Evolutionary conservation across 2,113 vertebrate species (phyloP), one percentile per base, ranked within the genome.

Genomic region (Clarias magur): DNA sequence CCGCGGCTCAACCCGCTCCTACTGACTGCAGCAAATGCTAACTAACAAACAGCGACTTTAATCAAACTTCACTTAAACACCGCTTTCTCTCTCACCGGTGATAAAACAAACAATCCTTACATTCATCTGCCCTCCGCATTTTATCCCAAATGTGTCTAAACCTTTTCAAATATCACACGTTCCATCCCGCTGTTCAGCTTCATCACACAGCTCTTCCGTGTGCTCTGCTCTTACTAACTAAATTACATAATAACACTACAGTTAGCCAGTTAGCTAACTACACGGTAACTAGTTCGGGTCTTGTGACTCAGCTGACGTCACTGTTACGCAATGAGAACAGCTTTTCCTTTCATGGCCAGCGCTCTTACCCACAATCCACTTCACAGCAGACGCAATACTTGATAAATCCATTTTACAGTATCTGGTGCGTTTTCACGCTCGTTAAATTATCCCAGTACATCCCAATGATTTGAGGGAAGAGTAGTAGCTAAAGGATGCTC

Each of bases 281-380:
- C 30, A 11, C 12, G 7, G 23, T 11, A 42, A 59, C 54, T 54
- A 54, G 25, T 57, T 25, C 81, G 76, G 0, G 93, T 95, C 95
- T 94, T 92, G 92, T 95, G 94, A 95, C 94, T 90, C 73, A 75
- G 85, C 62, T 94, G 94, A 95, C 95, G 95, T 95, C 94, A 95
- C 3, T 67, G 62, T 94, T 94, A 94, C 93, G 92, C 92, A 94
- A 94, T 60, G 13, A 0, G 1, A 75, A 75, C 84, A 82, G 15
- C 23, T 16, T 65, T 65, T 48, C 90, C 92, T 91, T 90, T 89
- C 93, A 82, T 67, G 59, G 78, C 53, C 34, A 13, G 16, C 65
- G 4, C 63, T 25, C 1, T 8, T 27, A 67, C n/a, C 63, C 25
- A 60, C 79, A 60, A 4, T 63, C 13, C 16, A 11, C 6, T n/a